Conservation (phyloP, 2,888 invertebrate genomes). For the Xylophagus ater region DNA sequence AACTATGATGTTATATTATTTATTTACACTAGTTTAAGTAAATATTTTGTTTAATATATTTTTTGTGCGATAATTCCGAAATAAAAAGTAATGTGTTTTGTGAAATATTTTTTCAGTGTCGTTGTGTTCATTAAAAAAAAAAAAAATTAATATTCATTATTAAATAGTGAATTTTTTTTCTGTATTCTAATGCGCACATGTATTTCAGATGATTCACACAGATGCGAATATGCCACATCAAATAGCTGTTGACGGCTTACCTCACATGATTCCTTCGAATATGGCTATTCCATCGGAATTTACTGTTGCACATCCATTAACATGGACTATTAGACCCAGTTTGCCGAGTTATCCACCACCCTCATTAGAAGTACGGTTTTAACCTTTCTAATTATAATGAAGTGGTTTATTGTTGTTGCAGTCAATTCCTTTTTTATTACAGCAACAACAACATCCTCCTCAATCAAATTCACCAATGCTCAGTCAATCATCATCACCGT, state of each 20-base stretch:
- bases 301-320: constrained; percentile 27
- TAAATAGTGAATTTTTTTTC: too few species aligned
- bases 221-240: constrained; percentile 29
- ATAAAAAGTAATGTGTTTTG: too few species aligned
- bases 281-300: constrained; percentile 35
- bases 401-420: constrained; percentile 3
- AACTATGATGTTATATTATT: constrained; percentile 7
- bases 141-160: too few species aligned
- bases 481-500: constrained; percentile 63
- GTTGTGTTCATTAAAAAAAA: too few species aligned
- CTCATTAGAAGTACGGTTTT: constrained; percentile 21
- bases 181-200: too few species aligned
- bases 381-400: neutral
- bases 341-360: constrained; percentile 22
- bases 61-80: too few species aligned
- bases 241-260: constrained; percentile 31
- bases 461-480: constrained; percentile 58
- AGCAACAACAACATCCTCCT: constrained; percentile 35
- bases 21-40: too few species aligned
- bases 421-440: constrained; percentile 10
- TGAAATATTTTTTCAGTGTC: too few species aligned
- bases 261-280: constrained; percentile 35
- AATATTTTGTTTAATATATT: too few species aligned
- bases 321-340: constrained; percentile 30
- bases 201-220: constrained; percentile 12